These are phyloP conservation scores for Drosophila virilis DNA, from an alignment of 1,140 invertebrate genomes.

Conservation along the genomic window DNA sequence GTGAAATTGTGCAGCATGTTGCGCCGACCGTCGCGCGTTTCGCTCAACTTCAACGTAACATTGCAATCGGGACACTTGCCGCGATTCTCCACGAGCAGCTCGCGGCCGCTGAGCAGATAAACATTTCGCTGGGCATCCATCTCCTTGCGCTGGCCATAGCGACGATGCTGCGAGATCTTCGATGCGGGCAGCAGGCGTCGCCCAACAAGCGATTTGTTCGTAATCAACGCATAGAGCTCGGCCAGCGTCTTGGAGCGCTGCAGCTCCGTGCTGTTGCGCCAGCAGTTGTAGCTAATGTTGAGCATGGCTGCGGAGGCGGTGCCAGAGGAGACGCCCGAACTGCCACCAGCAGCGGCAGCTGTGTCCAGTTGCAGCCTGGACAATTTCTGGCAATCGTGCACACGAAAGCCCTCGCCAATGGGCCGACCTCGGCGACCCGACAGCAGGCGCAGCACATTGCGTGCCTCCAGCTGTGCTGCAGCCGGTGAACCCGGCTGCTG, in stretches of 20 bases:
- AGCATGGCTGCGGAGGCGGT: slow-evolving; percentile 33
- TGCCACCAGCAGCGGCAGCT: slow-evolving; percentile 13
- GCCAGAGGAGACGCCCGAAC: slow-evolving; percentile 64
- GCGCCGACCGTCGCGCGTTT: slow-evolving; percentile 86
- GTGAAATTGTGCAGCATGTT: slow-evolving; percentile 86
- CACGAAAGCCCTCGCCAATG: slow-evolving; percentile 85
- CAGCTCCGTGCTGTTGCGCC: slow-evolving; percentile 83
- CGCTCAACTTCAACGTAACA: slow-evolving; percentile 86
- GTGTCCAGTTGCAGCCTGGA: slow-evolving; percentile 81
- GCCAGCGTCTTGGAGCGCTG: slow-evolving; percentile 75
- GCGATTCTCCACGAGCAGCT: slow-evolving; percentile 87
- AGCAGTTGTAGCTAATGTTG: slow-evolving; percentile 83
- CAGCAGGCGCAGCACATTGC: slow-evolving; percentile 87
- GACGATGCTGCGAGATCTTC: slow-evolving; percentile 78
- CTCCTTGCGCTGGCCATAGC: slow-evolving; percentile 85
- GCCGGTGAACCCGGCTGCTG: slow-evolving; percentile 31
- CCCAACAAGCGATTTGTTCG: slow-evolving; percentile 75
- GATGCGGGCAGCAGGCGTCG: slow-evolving; percentile 50
- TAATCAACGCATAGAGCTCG: slow-evolving; percentile 84
- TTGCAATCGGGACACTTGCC: slow-evolving; percentile 88
- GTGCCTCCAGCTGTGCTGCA: slow-evolving; percentile 68
- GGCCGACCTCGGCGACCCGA: slow-evolving; percentile 85
- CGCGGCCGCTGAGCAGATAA: slow-evolving; percentile 85
- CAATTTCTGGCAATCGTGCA: slow-evolving; percentile 85
- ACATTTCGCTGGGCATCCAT: slow-evolving; percentile 86